A percentile compares a stretch with the other conserved stretches of the same genome.
These are phyloP conservation scores for Thelaira solivaga DNA, from an alignment of 2,888 invertebrate species.

Conservation along the genomic window DNA sequence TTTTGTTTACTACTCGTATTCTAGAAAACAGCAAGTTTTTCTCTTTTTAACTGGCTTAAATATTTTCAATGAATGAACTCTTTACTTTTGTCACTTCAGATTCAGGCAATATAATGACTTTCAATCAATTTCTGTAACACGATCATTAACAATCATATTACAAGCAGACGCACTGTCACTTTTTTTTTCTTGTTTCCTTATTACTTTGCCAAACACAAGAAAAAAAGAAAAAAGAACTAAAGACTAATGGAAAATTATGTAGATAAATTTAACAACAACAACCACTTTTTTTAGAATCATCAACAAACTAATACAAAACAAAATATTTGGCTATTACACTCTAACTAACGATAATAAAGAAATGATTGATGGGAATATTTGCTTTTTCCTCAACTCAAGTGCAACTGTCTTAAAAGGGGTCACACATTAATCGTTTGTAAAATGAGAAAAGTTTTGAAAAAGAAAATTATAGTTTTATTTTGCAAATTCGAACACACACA, in stretches of 20 bases:
- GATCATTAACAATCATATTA: no score
- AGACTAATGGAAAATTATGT: not conserved
- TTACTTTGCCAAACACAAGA: not conserved
- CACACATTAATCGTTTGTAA: not conserved
- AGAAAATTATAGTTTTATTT: not conserved
- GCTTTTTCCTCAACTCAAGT: not conserved
- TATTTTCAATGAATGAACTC: no score
- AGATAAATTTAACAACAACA: not conserved
- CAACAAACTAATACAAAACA: not conserved
- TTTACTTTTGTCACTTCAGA: no score
- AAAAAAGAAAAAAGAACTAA: not conserved
- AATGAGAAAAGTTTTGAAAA: not conserved
- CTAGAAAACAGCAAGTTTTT: no score
- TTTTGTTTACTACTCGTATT: no score
- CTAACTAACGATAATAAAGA: slow-evolving; percentile 25
- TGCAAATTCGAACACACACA: no score
- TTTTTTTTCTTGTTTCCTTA: no score
- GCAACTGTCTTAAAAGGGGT: slow-evolving; percentile 18
- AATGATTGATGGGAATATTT: slow-evolving; percentile 54
- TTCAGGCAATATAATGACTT: no score
- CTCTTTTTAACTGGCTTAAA: no score
- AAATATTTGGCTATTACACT: not conserved
- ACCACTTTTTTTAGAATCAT: not conserved
- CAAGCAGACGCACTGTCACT: no score
- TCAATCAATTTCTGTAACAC: no score